Base-by-base conservation (phyloP, 2,888 invertebrate genomes). In the Gortyna flavago region DNA sequence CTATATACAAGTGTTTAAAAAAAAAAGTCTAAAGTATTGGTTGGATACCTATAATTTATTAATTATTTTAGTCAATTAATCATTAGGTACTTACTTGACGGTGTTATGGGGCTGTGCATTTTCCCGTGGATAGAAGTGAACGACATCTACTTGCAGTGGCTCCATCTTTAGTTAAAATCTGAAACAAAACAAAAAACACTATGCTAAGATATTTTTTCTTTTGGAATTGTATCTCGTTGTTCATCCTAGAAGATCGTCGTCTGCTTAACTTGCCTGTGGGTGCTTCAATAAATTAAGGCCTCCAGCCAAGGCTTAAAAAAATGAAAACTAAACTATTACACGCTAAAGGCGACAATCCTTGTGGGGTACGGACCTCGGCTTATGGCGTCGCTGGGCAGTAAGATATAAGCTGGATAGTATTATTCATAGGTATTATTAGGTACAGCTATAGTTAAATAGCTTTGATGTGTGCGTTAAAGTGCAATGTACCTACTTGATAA, bases 41-140 rank as follows among this genome's bases (percentile, higher is more conserved):
- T n/a, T n/a, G 35, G 35, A 35, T 35, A 35, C 35, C 35, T 35
- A 35, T 6, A 38, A 38, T 41, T 41, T 41, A 41, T 41, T 41
- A 41, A 41, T 41, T 11, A 41, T 41, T 11, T 11, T 41, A 41
- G 11, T 41, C 11, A 9, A 11, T 41, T 48, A 48, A 6, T 6
- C 21, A 51, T 21, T 51, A n/a, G n/a, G n/a, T n/a, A 51, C 51
- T 3, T 29, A 96, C 96, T 94, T 96, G 68, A 97, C 95, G 0
- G 98, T 98, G 88, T 97, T 97, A 91, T 98, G 98, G 0, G 96
- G 93, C 70, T 96, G 97, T 0, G 98, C 97, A 91, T 98, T 98
- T 87, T 98, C 97, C 80, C 94, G 93, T 0, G 98, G 97, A 91
- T 98, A 98, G 88, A 98, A 97, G 89, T 98, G 97, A 0, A 97